Evolutionary conservation across 2,888 invertebrate species (phyloP).

Genomic region (Eupithecia inturbata): DNA sequence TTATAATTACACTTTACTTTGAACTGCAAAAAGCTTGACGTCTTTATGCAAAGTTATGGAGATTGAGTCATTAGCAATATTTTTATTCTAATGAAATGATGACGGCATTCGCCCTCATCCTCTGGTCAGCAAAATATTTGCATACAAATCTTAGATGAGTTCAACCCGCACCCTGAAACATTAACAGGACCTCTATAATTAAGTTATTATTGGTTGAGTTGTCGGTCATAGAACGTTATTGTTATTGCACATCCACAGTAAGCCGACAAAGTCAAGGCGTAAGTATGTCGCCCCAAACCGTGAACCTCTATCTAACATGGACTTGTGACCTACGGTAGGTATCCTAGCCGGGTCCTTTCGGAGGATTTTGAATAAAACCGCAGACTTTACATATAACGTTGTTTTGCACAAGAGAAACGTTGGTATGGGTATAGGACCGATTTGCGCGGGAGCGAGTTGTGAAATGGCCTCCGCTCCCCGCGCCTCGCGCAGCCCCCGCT

Average conservation of each 20-base stretch:
- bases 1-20: conserved; percentile 23
- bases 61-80: conserved; percentile 80
- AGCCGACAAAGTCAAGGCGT: neutral
- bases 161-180: conserved; percentile 14
- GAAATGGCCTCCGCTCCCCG: no score
- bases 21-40: conserved; percentile 12
- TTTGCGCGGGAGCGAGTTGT: no score
- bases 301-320: no score
- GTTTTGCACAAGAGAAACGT: no score
- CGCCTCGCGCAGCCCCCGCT: no score
- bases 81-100: conserved; percentile 78
- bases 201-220: neutral
- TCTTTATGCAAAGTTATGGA: conserved; percentile 80
- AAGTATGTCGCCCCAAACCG: neutral
- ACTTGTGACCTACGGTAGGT: no score
- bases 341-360: no score
- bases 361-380: no score
- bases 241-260: neutral
- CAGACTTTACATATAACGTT: no score
- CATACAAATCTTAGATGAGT: conserved; percentile 54
- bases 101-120: conserved; percentile 59
- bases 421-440: no score
- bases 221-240: neutral
- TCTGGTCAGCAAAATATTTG: conserved; percentile 73
- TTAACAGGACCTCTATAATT: neutral